Percentiles rank a stretch among this genome's conserved stretches.
Evolutionary conservation across 2,797 vertebrate species (phyloP).

Genomic region (Sebastes ruberrimus): DNA sequence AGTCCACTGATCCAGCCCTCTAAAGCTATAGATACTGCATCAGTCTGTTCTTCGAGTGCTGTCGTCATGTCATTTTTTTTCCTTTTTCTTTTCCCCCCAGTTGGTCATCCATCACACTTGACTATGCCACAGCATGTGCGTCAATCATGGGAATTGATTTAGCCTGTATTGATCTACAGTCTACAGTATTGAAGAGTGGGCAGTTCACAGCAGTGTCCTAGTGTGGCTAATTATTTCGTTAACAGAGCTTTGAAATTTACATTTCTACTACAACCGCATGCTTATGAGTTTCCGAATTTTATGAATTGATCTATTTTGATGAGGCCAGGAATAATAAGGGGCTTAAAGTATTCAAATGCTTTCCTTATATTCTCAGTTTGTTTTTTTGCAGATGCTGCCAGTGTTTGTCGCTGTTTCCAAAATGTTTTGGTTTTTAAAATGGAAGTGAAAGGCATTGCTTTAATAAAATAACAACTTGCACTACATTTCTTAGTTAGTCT

Average conservation of each 20-base stretch:
- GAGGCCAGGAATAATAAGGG: not conserved
- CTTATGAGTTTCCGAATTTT: not conserved
- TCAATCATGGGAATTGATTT: conserved; percentile 39
- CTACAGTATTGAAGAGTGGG: conserved; percentile 11
- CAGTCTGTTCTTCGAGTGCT: not conserved
- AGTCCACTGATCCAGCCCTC: not conserved
- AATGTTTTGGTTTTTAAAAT: not conserved
- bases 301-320: not conserved
- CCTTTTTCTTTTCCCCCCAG: not conserved
- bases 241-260: not conserved
- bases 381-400: not conserved
- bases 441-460: not conserved
- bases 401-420: not conserved
- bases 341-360: not conserved
- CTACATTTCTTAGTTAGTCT: too few relatives aligned
- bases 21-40: not conserved
- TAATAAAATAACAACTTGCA: too few relatives aligned
- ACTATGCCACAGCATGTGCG: conserved; percentile 13
- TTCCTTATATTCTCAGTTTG: not conserved
- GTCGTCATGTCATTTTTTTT: not conserved
- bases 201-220: not conserved
- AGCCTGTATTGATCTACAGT: conserved; percentile 26
- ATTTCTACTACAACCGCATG: not conserved
- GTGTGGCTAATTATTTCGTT: conserved; percentile 14
- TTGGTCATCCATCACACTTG: conserved; percentile 33